Conservation (phyloP, 1,140 invertebrate genomes). For the Ridgeia piscesae region DNA sequence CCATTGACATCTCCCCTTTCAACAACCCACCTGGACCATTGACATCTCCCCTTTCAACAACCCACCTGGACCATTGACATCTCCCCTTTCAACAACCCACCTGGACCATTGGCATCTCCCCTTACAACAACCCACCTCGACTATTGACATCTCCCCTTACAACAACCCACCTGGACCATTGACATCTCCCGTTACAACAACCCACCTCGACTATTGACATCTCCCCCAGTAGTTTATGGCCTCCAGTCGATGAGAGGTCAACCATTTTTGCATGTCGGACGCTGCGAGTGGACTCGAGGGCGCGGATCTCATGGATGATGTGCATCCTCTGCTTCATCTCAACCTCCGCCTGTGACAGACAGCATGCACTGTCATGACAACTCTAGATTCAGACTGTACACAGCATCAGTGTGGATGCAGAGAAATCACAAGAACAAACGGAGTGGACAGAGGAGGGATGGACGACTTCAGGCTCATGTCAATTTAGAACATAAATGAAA, state of each 20-base stretch:
- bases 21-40: background rate
- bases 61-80: background rate
- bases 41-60: background rate
- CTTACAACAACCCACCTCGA: no score
- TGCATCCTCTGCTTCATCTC: slow-evolving; percentile 56
- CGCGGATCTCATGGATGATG: slow-evolving; percentile 56
- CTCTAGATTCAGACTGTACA: no score
- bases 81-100: no score
- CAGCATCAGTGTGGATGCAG: no score
- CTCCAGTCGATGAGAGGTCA: slow-evolving; percentile 52
- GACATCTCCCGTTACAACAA: slow-evolving; percentile 48
- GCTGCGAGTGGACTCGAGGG: slow-evolving; percentile 51
- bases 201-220: slow-evolving; percentile 57
- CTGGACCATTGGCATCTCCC: background rate
- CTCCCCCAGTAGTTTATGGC: slow-evolving; percentile 53
- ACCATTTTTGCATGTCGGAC: slow-evolving; percentile 44
- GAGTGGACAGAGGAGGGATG: no score
- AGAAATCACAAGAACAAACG: no score
- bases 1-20: background rate
- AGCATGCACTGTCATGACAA: no score
- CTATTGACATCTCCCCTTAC: background rate
- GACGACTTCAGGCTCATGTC: no score
- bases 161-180: slow-evolving; percentile 50
- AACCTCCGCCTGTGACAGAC: slow-evolving; percentile 49
- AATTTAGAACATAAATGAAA: no score